phyloP scores from a whole-genome alignment of 2,888 invertebrate genomes.

The Pterobdella sp. region DNA sequence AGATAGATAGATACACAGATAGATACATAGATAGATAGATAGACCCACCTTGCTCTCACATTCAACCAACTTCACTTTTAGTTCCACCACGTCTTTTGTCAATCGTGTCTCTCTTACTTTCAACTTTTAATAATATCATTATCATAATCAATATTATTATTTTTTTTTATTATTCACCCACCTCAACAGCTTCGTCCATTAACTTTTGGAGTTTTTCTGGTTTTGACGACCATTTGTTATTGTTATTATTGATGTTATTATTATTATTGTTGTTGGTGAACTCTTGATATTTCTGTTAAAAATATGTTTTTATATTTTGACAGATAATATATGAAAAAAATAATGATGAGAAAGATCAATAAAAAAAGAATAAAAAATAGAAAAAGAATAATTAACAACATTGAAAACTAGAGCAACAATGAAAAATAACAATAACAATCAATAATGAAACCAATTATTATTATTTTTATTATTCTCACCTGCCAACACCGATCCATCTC shows the following conservation, averaged over 20 bases:
- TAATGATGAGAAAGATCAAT: no score
- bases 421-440: no score
- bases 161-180: no score
- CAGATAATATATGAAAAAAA: no score
- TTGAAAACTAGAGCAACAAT: no score
- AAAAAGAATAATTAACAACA: no score
- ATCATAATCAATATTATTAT: neutral
- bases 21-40: neutral
- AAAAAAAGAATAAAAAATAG: no score
- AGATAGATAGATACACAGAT: neutral
- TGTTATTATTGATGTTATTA: neutral
- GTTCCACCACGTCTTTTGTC: constrained; percentile 83
- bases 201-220: neutral
- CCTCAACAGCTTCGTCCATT: constrained; percentile 5
- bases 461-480: no score
- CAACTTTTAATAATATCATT: neutral
- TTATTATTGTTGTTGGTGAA: neutral
- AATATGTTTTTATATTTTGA: no score
- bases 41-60: constrained; percentile 55
- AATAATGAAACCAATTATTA: no score
- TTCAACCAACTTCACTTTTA: constrained; percentile 86
- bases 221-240: neutral
- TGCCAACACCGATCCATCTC: constrained; percentile 43
- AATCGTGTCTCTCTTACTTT: constrained; percentile 79
- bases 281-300: no score